Evolutionary conservation across 2,888 invertebrate genomes (phyloP), one percentile per base, ranked within the genome.

Genomic region (Clitarchus hookeri): DNA sequence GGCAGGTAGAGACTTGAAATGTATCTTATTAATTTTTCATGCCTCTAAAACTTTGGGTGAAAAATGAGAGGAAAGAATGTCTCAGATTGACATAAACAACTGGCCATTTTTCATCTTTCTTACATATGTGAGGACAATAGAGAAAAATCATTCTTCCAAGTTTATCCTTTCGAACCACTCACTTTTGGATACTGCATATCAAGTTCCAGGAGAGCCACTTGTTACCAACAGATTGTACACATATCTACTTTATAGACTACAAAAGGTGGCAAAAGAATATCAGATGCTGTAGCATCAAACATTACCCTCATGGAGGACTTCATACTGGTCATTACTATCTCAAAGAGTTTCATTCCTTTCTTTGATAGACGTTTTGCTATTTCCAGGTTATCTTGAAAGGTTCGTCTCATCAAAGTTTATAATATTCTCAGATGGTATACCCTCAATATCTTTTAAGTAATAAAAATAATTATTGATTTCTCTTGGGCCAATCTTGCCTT

Each of bases 341-440:
- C 90, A 44, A 90, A 90, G 88, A 91, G 89, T 86, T 90, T 90
- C 6, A 86, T 86, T 25, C 90, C 90, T 4, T 36, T 36, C 36
- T 36, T 36, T 36, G 36, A 36, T 36, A 90, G 88, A n/a, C 89
- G 86, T 85, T 88, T 89, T 86, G 89, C 89, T 84, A 88, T 86
- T 0, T 90, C 91, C 25, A 90, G 90, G 85, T 91, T 90, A 86
- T 91, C 91, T 19, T 36, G 88, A 87, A 11, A 91, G 88, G 85
- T 90, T 91, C 0, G 90, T 89, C 87, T 91, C 90, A 86, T 91
- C 91, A 88, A 90, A 91, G 85, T 91, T 91, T 44, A 90, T 87
- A 44, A 90, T 89, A 65, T 79, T 78, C 12, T 27, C 23, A 27
- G 86, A 16, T 83, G 84, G 13, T 65, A 44, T 36, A 19, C 44